Conservation (phyloP, 2,888 invertebrate species). For the Eupsilia transversa region DNA sequence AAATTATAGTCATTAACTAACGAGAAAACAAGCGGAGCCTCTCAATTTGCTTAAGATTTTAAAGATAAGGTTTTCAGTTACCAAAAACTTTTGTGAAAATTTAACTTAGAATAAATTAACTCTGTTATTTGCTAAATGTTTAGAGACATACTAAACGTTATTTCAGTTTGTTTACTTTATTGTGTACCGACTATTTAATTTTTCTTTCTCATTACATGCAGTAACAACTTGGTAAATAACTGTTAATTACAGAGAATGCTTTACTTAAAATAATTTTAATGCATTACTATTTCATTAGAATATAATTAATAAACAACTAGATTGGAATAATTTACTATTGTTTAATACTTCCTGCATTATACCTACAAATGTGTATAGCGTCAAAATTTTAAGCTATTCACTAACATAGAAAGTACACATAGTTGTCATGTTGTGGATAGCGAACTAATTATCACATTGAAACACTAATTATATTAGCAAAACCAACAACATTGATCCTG, state of each 20-base stretch:
- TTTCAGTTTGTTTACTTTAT: constrained; percentile 59
- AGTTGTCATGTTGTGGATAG: not conserved
- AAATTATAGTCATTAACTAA: constrained; percentile 88
- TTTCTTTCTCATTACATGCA: constrained; percentile 1
- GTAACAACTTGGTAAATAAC: not conserved
- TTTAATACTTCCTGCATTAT: not conserved
- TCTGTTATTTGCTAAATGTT: constrained; percentile 45
- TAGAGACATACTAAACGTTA: constrained; percentile 19
- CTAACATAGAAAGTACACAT: not conserved
- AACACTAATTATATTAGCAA: constrained; percentile 67
- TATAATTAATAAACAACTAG: not conserved
- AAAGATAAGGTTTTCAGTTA: constrained; percentile 79
- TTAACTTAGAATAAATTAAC: constrained; percentile 52
- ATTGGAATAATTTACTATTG: not conserved
- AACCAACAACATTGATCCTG: constrained; percentile 67
- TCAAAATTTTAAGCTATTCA: not conserved
- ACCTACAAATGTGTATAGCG: not conserved
- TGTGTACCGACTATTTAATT: not conserved
- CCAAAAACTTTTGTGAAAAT: constrained; percentile 72
- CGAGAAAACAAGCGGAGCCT: constrained; percentile 81
- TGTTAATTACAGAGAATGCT: not conserved
- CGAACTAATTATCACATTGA: constrained; percentile 19
- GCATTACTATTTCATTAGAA: not conserved
- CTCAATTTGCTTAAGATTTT: constrained; percentile 80
- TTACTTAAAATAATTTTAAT: not conserved